These are phyloP conservation scores for Sigmodon hispidus DNA, from an alignment of 2,113 vertebrate species.

Conservation along the genomic window DNA sequence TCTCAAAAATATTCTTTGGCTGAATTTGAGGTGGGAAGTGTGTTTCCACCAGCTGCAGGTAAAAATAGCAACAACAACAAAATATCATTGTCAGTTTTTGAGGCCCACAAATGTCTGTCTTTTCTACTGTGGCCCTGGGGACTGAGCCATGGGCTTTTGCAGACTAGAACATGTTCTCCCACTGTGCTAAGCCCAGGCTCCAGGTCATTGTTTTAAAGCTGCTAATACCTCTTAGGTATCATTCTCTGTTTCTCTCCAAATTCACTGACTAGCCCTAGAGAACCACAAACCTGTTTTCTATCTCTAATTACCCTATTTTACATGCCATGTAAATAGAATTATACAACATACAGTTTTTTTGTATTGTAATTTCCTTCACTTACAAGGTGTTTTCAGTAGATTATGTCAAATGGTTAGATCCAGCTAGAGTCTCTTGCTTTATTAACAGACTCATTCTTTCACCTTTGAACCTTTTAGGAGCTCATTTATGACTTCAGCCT, in stretches of 20 bases:
- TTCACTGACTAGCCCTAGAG: not conserved
- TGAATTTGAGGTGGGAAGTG: not conserved
- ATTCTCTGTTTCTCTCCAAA: not conserved
- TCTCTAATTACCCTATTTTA: not conserved
- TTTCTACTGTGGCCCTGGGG: not conserved
- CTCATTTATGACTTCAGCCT: not conserved
- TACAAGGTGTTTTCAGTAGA: slow-evolving; percentile 26
- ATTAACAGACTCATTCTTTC: slow-evolving; percentile 20
- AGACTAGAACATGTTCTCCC: not conserved
- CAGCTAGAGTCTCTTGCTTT: not conserved
- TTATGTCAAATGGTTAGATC: slow-evolving; percentile 4
- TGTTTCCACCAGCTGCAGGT: not conserved
- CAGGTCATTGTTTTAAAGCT: not conserved
- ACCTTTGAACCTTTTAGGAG: not conserved
- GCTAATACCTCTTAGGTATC: not conserved
- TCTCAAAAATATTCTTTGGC: slow-evolving; percentile 7
- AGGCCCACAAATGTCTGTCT: not conserved
- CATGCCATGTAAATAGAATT: not conserved
- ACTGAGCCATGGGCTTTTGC: too few species aligned
- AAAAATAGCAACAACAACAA: not conserved
- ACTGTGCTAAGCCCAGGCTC: not conserved
- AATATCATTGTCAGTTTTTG: not conserved
- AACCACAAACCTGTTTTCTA: not conserved
- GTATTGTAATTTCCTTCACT: not conserved
- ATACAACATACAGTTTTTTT: not conserved